These are phyloP conservation scores for Pterostichus madidus DNA, from an alignment of 2,888 invertebrate species.

Conservation along the genomic window DNA sequence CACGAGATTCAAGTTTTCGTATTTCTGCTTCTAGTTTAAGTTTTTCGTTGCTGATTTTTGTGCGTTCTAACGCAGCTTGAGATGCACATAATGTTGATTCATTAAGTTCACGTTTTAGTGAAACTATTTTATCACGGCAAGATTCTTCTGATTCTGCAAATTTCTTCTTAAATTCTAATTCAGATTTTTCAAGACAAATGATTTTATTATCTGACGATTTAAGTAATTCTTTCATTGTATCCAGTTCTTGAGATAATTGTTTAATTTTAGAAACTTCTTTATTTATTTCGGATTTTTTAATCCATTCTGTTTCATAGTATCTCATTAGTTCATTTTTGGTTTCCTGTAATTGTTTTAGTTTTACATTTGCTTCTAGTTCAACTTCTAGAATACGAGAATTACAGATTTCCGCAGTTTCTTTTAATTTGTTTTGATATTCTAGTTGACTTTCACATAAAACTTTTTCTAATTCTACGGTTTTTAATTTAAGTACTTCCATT, in stretches of 20 bases:
- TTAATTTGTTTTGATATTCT: slow-evolving; percentile 68
- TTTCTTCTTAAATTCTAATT: slow-evolving; percentile 72
- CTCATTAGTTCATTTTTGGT: slow-evolving; percentile 76
- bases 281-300: slow-evolving; percentile 80
- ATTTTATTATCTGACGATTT: slow-evolving; percentile 77
- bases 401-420: slow-evolving; percentile 71
- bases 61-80: slow-evolving; percentile 86
- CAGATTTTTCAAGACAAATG: slow-evolving; percentile 71
- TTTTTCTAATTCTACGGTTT: slow-evolving; percentile 69
- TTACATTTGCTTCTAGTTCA: slow-evolving; percentile 70
- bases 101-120: slow-evolving; percentile 84
- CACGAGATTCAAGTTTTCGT: slow-evolving; percentile 80
- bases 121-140: slow-evolving; percentile 79
- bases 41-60: slow-evolving; percentile 86
- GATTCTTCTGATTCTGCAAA: slow-evolving; percentile 74
- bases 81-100: slow-evolving; percentile 87
- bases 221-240: slow-evolving; percentile 76
- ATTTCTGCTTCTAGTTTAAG: slow-evolving; percentile 83
- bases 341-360: slow-evolving; percentile 71
- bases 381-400: slow-evolving; percentile 67
- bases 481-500: slow-evolving; percentile 69
- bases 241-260: slow-evolving; percentile 77
- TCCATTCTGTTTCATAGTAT: slow-evolving; percentile 79
- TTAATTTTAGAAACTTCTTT: slow-evolving; percentile 75
- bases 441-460: slow-evolving; percentile 68